Base-by-base conservation (phyloP, 1,140 invertebrate genomes). In the Papilio aristodemus region DNA sequence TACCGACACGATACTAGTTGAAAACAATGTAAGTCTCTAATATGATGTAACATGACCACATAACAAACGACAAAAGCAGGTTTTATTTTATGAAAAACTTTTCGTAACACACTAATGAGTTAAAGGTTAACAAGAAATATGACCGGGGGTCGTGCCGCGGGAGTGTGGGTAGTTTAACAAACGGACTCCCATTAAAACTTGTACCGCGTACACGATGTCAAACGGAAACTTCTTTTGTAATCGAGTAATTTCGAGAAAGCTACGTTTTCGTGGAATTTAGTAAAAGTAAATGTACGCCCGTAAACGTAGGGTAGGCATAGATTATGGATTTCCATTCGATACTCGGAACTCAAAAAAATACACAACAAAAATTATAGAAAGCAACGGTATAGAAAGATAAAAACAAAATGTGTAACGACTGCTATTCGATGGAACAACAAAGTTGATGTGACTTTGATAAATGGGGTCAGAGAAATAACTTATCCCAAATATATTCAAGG, bases 81-180 rank as follows among this genome's bases (percentile, higher is more conserved):
- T 43, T 14, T 14, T 43, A 14, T 43, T 43, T 43, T n/a, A 17
- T 14, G n/a, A 43, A 43, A 43, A 38, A 43, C 11, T 32, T 5
- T 43, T 43, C 41, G 11, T n/a, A 17, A 43, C 41, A n/a, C 41
- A 43, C 41, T 43, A 43, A 43, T 43, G 41, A 43, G 41, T n/a
- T 43, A 43, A 43, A 43, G 14, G n/a, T 43, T 43, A 43, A 43
- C 41, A 43, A 43, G 41, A n/a, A 43, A 43, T 14, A 13, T 43
- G 41, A 43, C 41, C 41, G 14, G 41, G n/a, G n/a, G n/a, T 6
- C 27, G 6, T 32, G 27, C 27, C 6, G 27, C 2, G 27, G 27
- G 27, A 32, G 2, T 32, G 27, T 2, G 27, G 27, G 14, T 4
- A 41, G 11, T 38, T 39, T 39, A 39, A 39, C 41, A 43, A 43